phyloP scores from a whole-genome alignment of 1,140 invertebrate genomes.

The Zaprionus africanus region DNA sequence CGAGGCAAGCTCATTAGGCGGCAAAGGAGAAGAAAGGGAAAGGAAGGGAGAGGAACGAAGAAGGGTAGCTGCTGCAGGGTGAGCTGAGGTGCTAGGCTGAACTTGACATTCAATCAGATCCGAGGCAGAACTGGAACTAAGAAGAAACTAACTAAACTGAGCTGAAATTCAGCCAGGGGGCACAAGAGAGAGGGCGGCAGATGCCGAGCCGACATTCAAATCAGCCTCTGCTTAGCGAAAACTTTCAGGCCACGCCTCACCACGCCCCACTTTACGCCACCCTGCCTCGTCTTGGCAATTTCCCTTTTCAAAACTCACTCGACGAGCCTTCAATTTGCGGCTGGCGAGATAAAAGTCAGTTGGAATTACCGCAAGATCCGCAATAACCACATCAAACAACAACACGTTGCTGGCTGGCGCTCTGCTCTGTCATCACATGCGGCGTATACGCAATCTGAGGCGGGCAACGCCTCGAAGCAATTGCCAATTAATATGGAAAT shows the following conservation, averaged over 20 bases:
- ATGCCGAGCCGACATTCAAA: no score
- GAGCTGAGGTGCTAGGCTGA: no score
- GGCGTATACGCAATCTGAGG: conserved; percentile 60
- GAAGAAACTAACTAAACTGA: neutral
- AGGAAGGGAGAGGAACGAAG: no score
- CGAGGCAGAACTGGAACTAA: no score
- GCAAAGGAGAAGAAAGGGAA: no score
- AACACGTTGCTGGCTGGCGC: neutral
- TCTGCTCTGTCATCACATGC: conserved; percentile 12
- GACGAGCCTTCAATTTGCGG: conserved; percentile 47
- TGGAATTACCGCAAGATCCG: conserved; percentile 38
- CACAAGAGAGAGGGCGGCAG: no score
- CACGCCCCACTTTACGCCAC: neutral
- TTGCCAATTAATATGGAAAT: conserved; percentile 80
- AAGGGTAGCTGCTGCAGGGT: no score
- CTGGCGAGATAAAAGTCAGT: conserved; percentile 14
- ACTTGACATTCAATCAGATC: no score
- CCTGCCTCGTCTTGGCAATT: neutral
- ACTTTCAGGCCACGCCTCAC: neutral
- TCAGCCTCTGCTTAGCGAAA: neutral
- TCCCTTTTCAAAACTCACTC: neutral
- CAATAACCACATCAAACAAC: conserved; percentile 32
- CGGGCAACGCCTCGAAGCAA: conserved; percentile 47
- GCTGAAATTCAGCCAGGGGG: neutral
- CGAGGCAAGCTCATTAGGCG: conserved; percentile 38